Percentiles rank a stretch among this genome's conserved stretches.
These are phyloP conservation scores for Oligia strigilis DNA, from an alignment of 2,888 invertebrate genomes.

Conservation along the genomic window DNA sequence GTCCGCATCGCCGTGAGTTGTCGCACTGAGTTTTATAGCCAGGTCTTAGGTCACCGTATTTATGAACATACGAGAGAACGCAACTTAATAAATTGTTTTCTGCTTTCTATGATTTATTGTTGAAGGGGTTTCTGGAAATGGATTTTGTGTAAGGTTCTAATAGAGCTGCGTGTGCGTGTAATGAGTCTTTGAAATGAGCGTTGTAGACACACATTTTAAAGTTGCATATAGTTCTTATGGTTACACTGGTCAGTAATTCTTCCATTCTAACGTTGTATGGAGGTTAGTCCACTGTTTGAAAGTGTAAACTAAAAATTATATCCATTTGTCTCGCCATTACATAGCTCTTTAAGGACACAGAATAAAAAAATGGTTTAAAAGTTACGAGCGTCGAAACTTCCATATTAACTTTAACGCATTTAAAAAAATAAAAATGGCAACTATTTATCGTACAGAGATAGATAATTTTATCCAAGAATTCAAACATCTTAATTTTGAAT, in stretches of 20 bases:
- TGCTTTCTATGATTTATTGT: conserved; percentile 36
- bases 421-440: too few species aligned
- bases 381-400: too few species aligned
- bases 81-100: conserved; percentile 56
- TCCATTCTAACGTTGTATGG: too few species aligned
- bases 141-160: conserved; percentile 2
- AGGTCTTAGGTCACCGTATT: conserved; percentile 58
- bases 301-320: too few species aligned
- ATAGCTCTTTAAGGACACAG: not conserved
- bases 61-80: conserved; percentile 47
- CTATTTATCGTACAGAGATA: too few species aligned
- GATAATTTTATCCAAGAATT: too few species aligned
- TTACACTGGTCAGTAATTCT: too few species aligned
- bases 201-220: not conserved
- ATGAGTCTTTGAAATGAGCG: not conserved
- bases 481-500: too few species aligned
- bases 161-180: not conserved
- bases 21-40: conserved; percentile 60
- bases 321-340: not conserved
- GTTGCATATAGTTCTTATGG: not conserved
- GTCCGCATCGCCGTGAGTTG: conserved; percentile 50
- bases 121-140: conserved; percentile 14
- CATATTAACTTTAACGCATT: too few species aligned
- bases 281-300: too few species aligned
- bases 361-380: not conserved